Evolutionary conservation across 2,113 vertebrate species (phyloP).

Genomic region (Excalfactoria chinensis): DNA sequence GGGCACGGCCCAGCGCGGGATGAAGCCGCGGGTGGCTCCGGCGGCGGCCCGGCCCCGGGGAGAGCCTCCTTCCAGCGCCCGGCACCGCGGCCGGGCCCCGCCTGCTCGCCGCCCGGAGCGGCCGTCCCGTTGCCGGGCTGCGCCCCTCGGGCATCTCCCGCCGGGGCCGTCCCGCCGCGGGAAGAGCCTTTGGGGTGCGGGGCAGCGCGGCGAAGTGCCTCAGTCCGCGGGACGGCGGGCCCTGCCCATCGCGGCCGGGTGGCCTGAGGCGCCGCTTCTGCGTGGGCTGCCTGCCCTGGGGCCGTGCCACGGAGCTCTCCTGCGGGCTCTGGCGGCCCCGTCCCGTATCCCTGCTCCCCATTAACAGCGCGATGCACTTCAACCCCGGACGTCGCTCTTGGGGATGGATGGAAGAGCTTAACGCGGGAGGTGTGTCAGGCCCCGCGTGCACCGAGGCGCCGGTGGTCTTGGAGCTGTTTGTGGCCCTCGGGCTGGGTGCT

Average conservation of each 20-base stretch:
- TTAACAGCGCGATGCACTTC: accelerated
- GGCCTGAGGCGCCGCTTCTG: not conserved
- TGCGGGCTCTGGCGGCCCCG: not conserved
- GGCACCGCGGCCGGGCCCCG: too few relatives aligned
- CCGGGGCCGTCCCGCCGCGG: not conserved
- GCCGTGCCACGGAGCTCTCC: not conserved
- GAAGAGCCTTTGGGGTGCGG: not conserved
- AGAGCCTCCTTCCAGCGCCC: too few relatives aligned
- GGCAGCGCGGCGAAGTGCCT: too few relatives aligned
- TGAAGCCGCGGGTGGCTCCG: not conserved
- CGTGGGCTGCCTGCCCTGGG: accelerated
- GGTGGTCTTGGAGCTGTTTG: accelerated
- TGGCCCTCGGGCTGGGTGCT: accelerated
- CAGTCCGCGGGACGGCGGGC: too few relatives aligned
- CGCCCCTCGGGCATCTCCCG: too few relatives aligned
- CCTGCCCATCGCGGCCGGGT: too few relatives aligned
- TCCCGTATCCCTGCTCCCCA: accelerated
- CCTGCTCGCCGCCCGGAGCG: too few relatives aligned
- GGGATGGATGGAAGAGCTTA: accelerated
- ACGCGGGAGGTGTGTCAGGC: not conserved
- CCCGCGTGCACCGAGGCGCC: accelerated
- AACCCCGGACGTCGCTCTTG: accelerated
- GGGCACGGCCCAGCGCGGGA: not conserved
- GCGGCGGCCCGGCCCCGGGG: too few relatives aligned
- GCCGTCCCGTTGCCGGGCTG: too few relatives aligned